Base-by-base conservation (phyloP, 2,888 invertebrate species). In the Euclidia mi region DNA sequence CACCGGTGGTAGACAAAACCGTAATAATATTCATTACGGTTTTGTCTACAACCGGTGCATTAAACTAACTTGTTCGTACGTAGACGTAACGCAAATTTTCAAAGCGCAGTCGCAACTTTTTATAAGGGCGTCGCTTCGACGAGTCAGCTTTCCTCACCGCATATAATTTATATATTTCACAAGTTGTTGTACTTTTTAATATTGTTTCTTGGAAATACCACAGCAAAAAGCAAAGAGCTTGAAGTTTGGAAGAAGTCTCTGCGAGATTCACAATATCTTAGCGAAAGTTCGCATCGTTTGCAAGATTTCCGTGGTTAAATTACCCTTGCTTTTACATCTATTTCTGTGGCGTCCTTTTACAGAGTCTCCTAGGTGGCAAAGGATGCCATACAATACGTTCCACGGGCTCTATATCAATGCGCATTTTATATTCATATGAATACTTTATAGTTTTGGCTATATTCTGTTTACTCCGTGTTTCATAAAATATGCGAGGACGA, bases 251-350 rank as follows among this genome's bases (percentile, higher is more conserved):
- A 71, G 67, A 74, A 82, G 74, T 77, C 79, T 79, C 74, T 49
- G 60, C 48, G 62, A 72, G 79, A 78, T 77, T 80, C 77, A 75
- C 78, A 82, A 81, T 80, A 77, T 80, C 74, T 81, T 73, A 20
- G 55, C 55, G 53, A 71, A 81, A 82, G 69, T 82, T 82, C 73
- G 73, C 78, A 71, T 76, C 79, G 73, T 79, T 83, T 67, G 68
- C 76, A 78, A 78, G 79, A 78, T 80, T 83, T 82, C 81, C 71
- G 75, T 65, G 74, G 79, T 76, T 79, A 76, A 71, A 76, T 79
- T 79, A 75, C 65, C 69, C 65, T 32, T 50, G 61, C 63, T 66
- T 71, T 71, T 51, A 74, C 47, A 44, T 65, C 46, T 63, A 63
- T 60, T 72, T 61, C 59, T 61, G 49, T 42, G 11, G 35, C 49